Percentiles rank a stretch among this genome's conserved stretches.
Conservation (phyloP, 2,888 invertebrate species). For the Drosophila stalkeri region DNA sequence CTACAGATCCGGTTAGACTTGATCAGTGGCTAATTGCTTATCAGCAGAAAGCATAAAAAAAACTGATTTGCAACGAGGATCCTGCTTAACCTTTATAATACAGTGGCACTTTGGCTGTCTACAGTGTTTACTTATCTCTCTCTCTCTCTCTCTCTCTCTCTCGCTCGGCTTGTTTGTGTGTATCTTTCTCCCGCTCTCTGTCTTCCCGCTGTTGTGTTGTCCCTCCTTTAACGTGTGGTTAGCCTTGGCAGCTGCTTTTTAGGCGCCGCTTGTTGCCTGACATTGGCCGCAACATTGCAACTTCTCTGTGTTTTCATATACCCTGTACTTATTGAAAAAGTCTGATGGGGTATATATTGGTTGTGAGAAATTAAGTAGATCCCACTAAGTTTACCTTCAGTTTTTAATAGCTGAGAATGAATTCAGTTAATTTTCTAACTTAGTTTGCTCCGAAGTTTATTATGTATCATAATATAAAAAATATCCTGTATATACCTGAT, state of each 20-base stretch:
- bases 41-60: slow-evolving; percentile 17
- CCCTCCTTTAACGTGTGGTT: slow-evolving; percentile 27
- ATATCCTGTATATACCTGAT: no score
- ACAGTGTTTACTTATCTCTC: background rate
- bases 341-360: background rate
- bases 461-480: background rate
- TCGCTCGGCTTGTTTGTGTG: background rate
- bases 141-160: background rate
- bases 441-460: background rate
- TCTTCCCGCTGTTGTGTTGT: background rate
- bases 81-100: slow-evolving; percentile 22
- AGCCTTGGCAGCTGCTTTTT: slow-evolving; percentile 42
- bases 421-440: background rate
- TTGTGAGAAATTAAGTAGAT: background rate
- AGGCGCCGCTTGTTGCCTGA: slow-evolving; percentile 49
- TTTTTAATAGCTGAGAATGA: no score
- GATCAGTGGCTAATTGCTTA: slow-evolving; percentile 46
- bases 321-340: background rate
- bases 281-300: slow-evolving; percentile 78
- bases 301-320: slow-evolving; percentile 43
- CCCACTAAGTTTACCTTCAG: no score
- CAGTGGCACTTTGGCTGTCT: slow-evolving; percentile 6
- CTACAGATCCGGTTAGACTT: slow-evolving; percentile 47
- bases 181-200: background rate
- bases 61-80: slow-evolving; percentile 22